Evolutionary conservation across 2,113 vertebrate genomes (phyloP).

Genomic region (Embiotoca jacksoni): DNA sequence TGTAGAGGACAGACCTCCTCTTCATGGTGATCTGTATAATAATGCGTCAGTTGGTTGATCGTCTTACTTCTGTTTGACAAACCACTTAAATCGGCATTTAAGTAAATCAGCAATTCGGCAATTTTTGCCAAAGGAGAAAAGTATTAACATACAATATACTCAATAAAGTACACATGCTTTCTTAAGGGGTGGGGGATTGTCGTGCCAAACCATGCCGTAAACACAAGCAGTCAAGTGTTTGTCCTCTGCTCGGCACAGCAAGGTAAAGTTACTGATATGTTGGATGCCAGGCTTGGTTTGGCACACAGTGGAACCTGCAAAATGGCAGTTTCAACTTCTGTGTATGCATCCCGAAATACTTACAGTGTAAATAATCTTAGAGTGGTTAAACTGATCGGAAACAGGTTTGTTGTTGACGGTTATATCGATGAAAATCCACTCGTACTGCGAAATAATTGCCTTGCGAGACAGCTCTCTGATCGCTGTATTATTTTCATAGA

Average conservation of each 20-base stretch:
- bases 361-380: slow-evolving; percentile 31
- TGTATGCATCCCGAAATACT: not conserved
- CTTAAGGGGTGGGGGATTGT: no score
- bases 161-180: no score
- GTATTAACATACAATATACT: no score
- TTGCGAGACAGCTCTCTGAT: not conserved
- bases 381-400: slow-evolving; percentile 24
- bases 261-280: no score
- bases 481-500: slow-evolving; percentile 6
- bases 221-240: no score
- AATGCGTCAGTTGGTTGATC: no score
- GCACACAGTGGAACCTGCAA: no score
- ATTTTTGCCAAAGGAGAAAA: no score
- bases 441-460: slow-evolving; percentile 4
- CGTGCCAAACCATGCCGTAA: no score
- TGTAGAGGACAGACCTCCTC: slow-evolving; percentile 80
- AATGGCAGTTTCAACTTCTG: not conserved
- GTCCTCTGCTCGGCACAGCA: no score
- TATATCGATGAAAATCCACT: slow-evolving; percentile 34
- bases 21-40: slow-evolving; percentile 80
- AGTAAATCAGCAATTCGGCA: not conserved
- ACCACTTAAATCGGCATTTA: not conserved
- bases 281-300: no score
- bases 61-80: no score
- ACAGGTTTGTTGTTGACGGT: slow-evolving; percentile 14